A percentile compares a stretch with the other conserved stretches of the same genome.
Evolutionary conservation across 2,113 vertebrate genomes (phyloP).

Genomic region (Hypocryptadius cinnamomeus): DNA sequence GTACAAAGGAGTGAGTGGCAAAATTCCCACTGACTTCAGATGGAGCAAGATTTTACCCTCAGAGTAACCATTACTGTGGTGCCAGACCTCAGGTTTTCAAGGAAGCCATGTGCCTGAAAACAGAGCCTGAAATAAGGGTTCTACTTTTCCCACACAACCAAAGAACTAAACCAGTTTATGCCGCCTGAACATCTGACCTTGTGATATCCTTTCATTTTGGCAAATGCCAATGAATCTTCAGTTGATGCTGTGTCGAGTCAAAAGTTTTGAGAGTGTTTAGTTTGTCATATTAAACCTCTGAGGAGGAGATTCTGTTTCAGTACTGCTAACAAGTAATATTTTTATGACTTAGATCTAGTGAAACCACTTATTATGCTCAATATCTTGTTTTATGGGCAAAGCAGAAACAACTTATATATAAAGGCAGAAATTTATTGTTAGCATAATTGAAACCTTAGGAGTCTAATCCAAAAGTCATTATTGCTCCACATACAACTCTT

Average conservation of each 20-base stretch:
- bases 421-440: background rate
- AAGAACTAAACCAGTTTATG: background rate
- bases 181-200: background rate
- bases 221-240: background rate
- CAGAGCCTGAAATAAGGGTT: background rate
- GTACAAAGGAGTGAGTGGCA: background rate
- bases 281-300: background rate
- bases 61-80: background rate
- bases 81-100: background rate
- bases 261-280: background rate
- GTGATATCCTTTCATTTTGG: background rate
- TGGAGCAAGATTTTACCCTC: background rate
- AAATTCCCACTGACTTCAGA: background rate
- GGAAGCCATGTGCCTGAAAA: fast-evolving
- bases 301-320: background rate
- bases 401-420: background rate
- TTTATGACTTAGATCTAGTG: background rate
- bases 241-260: background rate
- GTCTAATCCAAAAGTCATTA: background rate
- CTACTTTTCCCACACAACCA: background rate
- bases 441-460: background rate
- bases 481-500: background rate
- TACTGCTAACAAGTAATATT: background rate
- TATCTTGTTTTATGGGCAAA: background rate
- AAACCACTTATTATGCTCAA: background rate